Base-by-base conservation (phyloP, 2,888 invertebrate species). In the Eilema caniola region DNA sequence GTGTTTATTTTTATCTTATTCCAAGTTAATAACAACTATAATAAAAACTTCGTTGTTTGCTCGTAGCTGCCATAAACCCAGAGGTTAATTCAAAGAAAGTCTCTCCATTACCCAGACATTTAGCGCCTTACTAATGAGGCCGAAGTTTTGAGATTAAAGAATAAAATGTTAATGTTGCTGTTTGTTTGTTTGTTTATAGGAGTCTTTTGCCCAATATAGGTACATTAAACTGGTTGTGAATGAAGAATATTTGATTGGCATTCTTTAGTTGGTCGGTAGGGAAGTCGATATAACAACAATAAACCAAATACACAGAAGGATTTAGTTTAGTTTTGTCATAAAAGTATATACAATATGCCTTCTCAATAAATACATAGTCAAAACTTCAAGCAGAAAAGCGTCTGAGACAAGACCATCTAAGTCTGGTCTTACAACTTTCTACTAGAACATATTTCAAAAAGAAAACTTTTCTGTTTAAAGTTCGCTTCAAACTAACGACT, bases 401-500 rank as follows among this genome's bases (percentile, higher is more conserved):
- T 53, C 53, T n/a, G 10, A n/a, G 53, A 53, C 53, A 10, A n/a
- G 53, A 53, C 53, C n/a, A 53, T 8, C n/a, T n/a, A 53, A 53
- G 53, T 20, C 47, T 53, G n/a, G 53, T 53, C 53, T n/a, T 53
- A 53, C 20, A 53, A 53, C 53, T 53, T 53, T 8, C 53, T 1
- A n/a, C 53, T 8, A n/a, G 53, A 53, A 53, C 10, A n/a, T 20
- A 20, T n/a, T n/a, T 53, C 20, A 53, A 53, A 47, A 53, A 53
- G 53, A n/a, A 53, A 53, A 53, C n/a, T 53, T 53, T 53, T 53
- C 53, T 7, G n/a, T 53, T 53, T n/a, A n/a, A 53, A 53, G 53
- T 53, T n/a, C 8, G 53, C 20, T 53, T 53, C 53, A 53, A 53
- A n/a, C n/a, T 53, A 1, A 53, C 53, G n/a, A n/a, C 53, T 53